phyloP scores from a whole-genome alignment of 2,797 vertebrate species.

The Pseudochromis fuscus region DNA sequence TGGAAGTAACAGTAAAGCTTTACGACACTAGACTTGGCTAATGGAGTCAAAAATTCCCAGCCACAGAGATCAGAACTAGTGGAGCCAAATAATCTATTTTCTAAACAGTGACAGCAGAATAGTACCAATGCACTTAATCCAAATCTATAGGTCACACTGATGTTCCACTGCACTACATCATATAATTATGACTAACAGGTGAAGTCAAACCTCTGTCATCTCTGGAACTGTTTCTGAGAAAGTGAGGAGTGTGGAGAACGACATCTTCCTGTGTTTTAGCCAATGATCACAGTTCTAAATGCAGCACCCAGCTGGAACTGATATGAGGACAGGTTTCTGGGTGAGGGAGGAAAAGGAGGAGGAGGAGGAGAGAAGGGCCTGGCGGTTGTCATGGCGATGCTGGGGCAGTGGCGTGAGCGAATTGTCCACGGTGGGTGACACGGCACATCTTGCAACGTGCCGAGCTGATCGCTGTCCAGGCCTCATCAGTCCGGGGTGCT shows the following conservation, averaged over 20 bases:
- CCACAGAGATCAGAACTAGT: conserved; percentile 9
- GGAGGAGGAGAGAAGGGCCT: conserved; percentile 49
- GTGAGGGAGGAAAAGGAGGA: conserved; percentile 55
- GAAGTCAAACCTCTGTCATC: conserved; percentile 43
- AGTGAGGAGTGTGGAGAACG: conserved; percentile 39
- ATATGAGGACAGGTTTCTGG: conserved; percentile 77
- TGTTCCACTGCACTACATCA: conserved; percentile 32
- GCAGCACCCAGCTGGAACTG: conserved; percentile 80
- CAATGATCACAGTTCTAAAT: conserved; percentile 72
- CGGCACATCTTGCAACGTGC: conserved; percentile 75
- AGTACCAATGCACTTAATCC: conserved; percentile 44
- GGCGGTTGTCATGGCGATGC: conserved; percentile 80
- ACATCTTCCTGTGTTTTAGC: conserved; percentile 44
- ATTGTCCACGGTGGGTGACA: conserved; percentile 77
- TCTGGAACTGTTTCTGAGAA: conserved; percentile 41
- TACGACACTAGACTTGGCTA: no score
- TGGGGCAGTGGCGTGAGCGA: conserved; percentile 63
- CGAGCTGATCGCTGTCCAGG: conserved; percentile 74
- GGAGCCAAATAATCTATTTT: conserved; percentile 3
- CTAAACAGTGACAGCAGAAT: conserved; percentile 16
- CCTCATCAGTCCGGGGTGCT: conserved; percentile 51
- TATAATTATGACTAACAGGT: conserved; percentile 69
- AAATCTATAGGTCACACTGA: conserved; percentile 46
- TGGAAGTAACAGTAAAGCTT: no score
- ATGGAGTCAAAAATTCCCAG: conserved; percentile 27